Percentiles rank a stretch among this genome's conserved stretches.
Evolutionary conservation across 2,797 vertebrate genomes (phyloP).

Genomic region (Holocentrus rufus): DNA sequence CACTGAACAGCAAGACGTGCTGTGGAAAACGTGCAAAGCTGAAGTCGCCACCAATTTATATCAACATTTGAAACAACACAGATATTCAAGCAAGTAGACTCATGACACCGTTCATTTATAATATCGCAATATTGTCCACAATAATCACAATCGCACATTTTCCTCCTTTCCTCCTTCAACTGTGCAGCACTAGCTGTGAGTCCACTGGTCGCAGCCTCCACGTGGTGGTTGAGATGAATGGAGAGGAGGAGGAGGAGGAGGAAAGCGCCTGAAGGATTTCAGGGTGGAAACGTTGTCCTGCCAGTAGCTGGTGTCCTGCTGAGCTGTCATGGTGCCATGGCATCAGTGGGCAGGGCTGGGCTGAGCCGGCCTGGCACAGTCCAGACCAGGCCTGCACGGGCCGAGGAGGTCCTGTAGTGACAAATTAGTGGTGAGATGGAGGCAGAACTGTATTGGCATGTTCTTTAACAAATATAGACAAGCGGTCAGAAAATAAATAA

Average conservation of each 20-base stretch:
- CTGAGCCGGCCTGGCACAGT: conserved; percentile 32
- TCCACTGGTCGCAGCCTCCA: too few species aligned
- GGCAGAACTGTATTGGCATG: conserved; percentile 12
- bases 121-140: too few species aligned
- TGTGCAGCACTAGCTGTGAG: too few species aligned
- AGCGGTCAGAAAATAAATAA: not conserved
- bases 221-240: not conserved
- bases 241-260: not conserved
- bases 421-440: conserved; percentile 49
- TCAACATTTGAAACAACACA: too few species aligned
- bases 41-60: too few species aligned
- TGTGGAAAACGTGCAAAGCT: too few species aligned
- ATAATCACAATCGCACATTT: too few species aligned
- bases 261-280: conserved; percentile 13
- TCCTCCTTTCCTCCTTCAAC: too few species aligned
- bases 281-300: conserved; percentile 18
- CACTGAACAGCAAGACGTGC: too few species aligned
- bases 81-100: too few species aligned
- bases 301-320: conserved; percentile 45
- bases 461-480: conserved; percentile 18
- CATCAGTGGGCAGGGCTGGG: conserved; percentile 31
- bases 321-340: conserved; percentile 44
- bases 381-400: conserved; percentile 11
- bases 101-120: too few species aligned
- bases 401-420: conserved; percentile 54